Evolutionary conservation across 1,140 invertebrate genomes (phyloP), one percentile per base, ranked within the genome.

Genomic region (Drosophila nigrodunni): DNA sequence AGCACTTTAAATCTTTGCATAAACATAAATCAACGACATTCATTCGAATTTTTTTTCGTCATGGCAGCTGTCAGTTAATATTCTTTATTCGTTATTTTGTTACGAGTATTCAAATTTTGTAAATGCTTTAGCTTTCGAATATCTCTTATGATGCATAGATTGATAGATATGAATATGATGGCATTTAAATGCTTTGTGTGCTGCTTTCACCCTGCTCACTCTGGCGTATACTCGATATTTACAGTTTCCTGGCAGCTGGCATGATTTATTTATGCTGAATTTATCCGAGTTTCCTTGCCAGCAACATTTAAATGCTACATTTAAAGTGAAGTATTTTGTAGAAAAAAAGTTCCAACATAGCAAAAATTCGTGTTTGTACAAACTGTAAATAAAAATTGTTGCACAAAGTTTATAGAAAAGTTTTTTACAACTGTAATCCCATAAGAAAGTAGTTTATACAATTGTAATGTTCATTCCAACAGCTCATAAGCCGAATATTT

Each of bases 41-140:
- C 60, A 49, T 55, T 34, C 15, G 47, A 66, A 80, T 50, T 67
- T 55, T 60, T 67, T 55, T 60, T 65, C 65, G 11, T 60, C 65
- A 50, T 60, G 65, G 58, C 75, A 79, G 60, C 82, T 77, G 72
- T 61, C 82, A 78, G 60, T 73, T 59, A 52, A 60, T 30, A 30
- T 30, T 67, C n/a, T n/a, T 54, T 18, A 2, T 47, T 67, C 13
- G 30, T 54, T 47, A 21, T 47, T 47, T 46, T 18, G n/a, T 46
- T 52, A 46, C 7, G 30, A 52, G 13, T 15, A 30, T 52, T 59
- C 25, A 50, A 37, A 49, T 58, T 66, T 72, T 13, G 55, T 37
- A 30, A 57, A 35, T n/a, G 18, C 49, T 52, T 34, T 52, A 11
- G 6, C 25, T 34, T 18, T 54, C 7, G 34, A 55, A 55, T 57